phyloP scores from a whole-genome alignment of 2,113 vertebrate genomes.

The Gasterosteus nipponicus region DNA sequence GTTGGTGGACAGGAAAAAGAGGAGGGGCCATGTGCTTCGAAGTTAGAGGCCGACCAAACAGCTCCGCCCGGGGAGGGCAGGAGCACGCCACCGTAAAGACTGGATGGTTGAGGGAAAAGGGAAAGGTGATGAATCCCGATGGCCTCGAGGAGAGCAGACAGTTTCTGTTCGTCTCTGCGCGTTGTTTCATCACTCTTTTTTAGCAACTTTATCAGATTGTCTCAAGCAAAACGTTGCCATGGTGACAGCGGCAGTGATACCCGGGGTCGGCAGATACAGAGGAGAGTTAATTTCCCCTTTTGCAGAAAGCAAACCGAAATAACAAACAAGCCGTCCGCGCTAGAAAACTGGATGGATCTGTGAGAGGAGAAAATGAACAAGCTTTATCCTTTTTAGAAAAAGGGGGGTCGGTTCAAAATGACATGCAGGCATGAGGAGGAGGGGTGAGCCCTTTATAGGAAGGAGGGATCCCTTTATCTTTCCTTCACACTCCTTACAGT shows the following conservation, averaged over 20 bases:
- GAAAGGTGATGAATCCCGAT: conserved; percentile 56
- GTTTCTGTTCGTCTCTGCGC: conserved; percentile 24
- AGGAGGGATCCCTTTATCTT: conserved; percentile 63
- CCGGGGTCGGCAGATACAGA: conserved; percentile 7
- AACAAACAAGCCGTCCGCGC: background rate
- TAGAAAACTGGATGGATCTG: background rate
- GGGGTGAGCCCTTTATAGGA: conserved; percentile 35
- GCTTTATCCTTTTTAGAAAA: conserved; percentile 5
- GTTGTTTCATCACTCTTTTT: background rate
- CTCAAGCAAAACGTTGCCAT: conserved; percentile 53
- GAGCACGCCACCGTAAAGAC: conserved; percentile 35
- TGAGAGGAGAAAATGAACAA: background rate
- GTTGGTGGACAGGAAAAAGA: conserved; percentile 33
- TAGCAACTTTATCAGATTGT: conserved; percentile 27
- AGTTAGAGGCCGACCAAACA: conserved; percentile 49
- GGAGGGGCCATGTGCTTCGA: conserved; percentile 57
- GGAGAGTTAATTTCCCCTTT: background rate
- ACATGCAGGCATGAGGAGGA: conserved; percentile 19
- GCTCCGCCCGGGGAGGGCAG: conserved; percentile 20
- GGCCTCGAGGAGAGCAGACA: conserved; percentile 18
- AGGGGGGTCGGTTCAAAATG: conserved; percentile 47
- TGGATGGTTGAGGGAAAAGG: conserved; percentile 35
- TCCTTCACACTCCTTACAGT: conserved; percentile 71
- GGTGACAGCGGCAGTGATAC: conserved; percentile 44
- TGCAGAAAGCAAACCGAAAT: background rate